Conservation (phyloP, 2,797 vertebrate genomes). For the Sebastolobus alascanus region DNA sequence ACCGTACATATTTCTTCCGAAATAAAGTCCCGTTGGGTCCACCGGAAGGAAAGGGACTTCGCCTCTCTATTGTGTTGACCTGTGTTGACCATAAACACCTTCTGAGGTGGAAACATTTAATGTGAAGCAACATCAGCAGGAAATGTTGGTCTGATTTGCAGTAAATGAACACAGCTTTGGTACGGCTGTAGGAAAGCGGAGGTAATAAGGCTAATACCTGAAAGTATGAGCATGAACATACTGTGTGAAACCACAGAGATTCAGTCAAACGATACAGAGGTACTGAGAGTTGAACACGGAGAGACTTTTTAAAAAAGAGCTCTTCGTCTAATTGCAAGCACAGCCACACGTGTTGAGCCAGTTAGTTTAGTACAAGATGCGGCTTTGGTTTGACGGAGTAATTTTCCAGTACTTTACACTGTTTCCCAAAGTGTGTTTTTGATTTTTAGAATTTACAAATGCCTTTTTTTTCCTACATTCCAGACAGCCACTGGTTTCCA, state of each 20-base stretch:
- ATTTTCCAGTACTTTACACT: not conserved
- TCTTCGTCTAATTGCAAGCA: not conserved
- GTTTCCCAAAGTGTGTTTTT: too few species aligned
- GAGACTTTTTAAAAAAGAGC: not conserved
- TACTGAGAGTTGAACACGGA: not conserved
- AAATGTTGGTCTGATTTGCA: not conserved
- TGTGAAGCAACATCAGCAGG: not conserved
- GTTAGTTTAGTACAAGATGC: not conserved
- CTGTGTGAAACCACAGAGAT: not conserved
- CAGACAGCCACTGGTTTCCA: too few species aligned
- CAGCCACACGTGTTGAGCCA: not conserved
- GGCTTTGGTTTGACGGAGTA: not conserved
- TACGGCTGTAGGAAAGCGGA: rapidly evolving
- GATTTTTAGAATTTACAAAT: too few species aligned
- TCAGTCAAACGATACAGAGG: not conserved
- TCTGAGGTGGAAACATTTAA: not conserved
- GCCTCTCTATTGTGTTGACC: too few species aligned
- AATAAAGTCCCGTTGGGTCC: too few species aligned
- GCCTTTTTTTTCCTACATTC: too few species aligned
- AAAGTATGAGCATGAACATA: too few species aligned
- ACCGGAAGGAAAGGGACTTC: too few species aligned
- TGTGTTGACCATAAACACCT: not conserved
- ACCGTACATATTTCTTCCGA: too few species aligned
- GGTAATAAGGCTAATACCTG: not conserved
- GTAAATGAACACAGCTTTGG: not conserved